A percentile compares a stretch with the other conserved stretches of the same genome.
Evolutionary conservation across 2,113 vertebrate species (phyloP).

Genomic region (Himantopus leucocephalus): DNA sequence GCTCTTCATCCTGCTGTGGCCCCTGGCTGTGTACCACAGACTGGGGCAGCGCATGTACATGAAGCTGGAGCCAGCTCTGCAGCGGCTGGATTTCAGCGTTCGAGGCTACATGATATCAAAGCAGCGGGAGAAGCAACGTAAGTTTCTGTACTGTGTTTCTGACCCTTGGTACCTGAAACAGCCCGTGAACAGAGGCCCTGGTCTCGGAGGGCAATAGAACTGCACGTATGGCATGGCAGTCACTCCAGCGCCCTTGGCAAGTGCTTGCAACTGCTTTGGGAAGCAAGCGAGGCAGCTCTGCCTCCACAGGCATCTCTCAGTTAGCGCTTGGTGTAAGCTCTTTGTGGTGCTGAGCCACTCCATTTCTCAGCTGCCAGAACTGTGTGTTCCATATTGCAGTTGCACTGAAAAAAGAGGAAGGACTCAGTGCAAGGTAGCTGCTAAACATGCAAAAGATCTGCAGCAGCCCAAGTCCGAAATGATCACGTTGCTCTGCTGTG

Average conservation of each 20-base stretch:
- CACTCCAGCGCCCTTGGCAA: not conserved
- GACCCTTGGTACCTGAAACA: not conserved
- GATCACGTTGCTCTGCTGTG: not conserved
- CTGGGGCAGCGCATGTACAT: constrained; percentile 80
- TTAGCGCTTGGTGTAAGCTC: not conserved
- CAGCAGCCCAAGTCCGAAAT: not conserved
- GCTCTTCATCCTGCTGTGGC: constrained; percentile 83
- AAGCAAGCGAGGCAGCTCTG: not conserved
- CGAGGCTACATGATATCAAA: constrained; percentile 89
- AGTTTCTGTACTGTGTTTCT: constrained; percentile 52
- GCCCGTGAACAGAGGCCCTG: not conserved
- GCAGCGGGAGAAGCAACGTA: constrained; percentile 88
- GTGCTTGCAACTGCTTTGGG: not conserved
- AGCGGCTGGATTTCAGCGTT: constrained; percentile 90
- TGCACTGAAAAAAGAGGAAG: not conserved
- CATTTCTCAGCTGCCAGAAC: not conserved
- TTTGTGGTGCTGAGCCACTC: not conserved
- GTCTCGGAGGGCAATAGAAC: not conserved
- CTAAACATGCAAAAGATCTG: not conserved
- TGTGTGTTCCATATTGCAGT: not conserved
- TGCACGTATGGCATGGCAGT: not conserved
- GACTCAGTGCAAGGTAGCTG: not conserved
- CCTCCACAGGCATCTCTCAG: not conserved
- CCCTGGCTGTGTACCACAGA: constrained; percentile 85
- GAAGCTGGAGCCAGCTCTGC: constrained; percentile 88